Percentiles rank a stretch among this genome's conserved stretches.
Conservation (phyloP, 2,888 invertebrate genomes). For the Chaitophorus viminalis region DNA sequence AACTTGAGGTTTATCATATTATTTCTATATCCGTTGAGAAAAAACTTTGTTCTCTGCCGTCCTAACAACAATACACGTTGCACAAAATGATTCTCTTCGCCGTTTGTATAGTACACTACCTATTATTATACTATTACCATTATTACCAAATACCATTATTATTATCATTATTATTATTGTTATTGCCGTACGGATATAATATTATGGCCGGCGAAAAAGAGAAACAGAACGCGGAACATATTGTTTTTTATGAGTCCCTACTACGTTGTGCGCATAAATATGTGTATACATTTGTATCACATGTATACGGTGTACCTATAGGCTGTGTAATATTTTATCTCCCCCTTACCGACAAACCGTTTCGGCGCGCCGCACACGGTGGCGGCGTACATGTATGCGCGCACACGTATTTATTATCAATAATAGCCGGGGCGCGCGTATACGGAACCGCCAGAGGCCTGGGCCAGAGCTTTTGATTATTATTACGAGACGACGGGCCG, state of each 20-base stretch:
- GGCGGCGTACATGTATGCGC: not conserved
- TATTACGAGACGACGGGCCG: not conserved
- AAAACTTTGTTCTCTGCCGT: conserved; percentile 1
- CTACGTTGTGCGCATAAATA: not conserved
- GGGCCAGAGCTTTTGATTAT: conserved; percentile 52
- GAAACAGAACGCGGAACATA: not conserved
- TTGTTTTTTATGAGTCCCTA: not conserved
- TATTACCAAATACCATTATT: no score
- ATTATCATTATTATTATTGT: conserved; percentile 15
- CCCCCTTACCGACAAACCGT: not conserved
- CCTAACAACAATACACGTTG: not conserved
- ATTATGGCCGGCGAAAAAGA: not conserved
- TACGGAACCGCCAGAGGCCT: not conserved
- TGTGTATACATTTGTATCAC: no score
- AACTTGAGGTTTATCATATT: conserved; percentile 23
- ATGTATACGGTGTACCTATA: not conserved
- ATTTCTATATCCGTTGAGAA: conserved; percentile 6
- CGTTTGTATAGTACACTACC: not conserved
- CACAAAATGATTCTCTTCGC: not conserved
- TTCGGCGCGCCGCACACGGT: not conserved
- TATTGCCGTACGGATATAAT: not conserved
- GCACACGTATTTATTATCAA: conserved; percentile 23
- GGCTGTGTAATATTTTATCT: not conserved
- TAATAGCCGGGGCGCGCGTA: not conserved
- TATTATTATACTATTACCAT: not conserved